These are phyloP conservation scores for Aphelocoma californica DNA, from an alignment of 2,797 vertebrate genomes.

Conservation along the genomic window DNA sequence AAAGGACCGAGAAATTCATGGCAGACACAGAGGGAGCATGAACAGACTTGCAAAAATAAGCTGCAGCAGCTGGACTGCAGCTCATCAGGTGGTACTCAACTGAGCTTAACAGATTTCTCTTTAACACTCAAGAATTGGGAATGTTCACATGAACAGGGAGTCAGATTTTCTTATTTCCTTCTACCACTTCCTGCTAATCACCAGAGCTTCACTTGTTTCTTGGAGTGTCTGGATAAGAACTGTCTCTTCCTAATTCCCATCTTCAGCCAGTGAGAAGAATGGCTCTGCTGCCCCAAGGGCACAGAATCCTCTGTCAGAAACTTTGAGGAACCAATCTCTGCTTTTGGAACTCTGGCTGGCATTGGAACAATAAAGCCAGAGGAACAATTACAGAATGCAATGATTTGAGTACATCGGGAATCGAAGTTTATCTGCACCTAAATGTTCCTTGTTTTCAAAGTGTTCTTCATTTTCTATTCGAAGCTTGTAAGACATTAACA, in stretches of 20 bases:
- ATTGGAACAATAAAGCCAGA: neutral
- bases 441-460: neutral
- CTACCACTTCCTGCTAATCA: neutral
- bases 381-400: neutral
- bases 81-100: neutral
- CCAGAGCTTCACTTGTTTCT: neutral
- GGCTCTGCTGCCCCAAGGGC: neutral
- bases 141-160: neutral
- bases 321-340: neutral
- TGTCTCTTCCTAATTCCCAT: neutral
- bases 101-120: neutral
- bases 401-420: accelerated
- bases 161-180: neutral
- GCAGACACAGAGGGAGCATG: neutral
- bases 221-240: neutral
- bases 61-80: neutral
- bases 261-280: neutral
- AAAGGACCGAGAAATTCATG: neutral
- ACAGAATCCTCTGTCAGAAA: neutral
- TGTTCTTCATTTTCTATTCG: neutral
- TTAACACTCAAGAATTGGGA: neutral
- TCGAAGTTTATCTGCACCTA: neutral
- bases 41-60: neutral
- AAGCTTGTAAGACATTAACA: neutral
- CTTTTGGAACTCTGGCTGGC: neutral